Conservation (phyloP, 1,140 invertebrate species). For the Scylla paramamosain region DNA sequence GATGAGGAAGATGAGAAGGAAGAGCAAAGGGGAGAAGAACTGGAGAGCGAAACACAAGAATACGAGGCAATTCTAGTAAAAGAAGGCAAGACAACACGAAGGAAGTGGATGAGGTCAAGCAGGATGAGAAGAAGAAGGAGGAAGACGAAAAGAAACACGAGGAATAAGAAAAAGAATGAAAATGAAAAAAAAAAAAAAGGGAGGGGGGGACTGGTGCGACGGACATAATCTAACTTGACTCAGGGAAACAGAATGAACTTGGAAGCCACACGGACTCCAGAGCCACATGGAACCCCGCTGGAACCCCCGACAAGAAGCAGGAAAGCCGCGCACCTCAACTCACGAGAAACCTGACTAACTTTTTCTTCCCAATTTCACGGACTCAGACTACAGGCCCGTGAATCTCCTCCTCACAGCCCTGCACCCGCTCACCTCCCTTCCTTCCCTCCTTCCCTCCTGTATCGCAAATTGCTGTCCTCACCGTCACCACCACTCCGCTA, state of each 20-base stretch:
- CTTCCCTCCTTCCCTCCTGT: background rate
- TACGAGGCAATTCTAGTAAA: background rate
- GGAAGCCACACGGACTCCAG: background rate
- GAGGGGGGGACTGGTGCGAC: background rate
- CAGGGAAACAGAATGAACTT: background rate
- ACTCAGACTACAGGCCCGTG: background rate
- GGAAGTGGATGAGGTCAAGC: background rate
- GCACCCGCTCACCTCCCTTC: background rate
- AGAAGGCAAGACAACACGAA: background rate
- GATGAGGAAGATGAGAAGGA: background rate
- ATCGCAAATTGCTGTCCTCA: background rate
- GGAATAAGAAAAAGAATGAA: background rate
- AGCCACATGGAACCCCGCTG: background rate
- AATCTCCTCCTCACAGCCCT: slow-evolving; percentile 31
- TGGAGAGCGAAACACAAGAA: background rate
- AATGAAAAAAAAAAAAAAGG: background rate
- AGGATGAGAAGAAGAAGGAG: background rate
- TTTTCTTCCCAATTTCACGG: slow-evolving; percentile 56
- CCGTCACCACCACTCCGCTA: background rate
- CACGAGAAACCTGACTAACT: background rate
- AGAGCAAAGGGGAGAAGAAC: background rate
- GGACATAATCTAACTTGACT: background rate
- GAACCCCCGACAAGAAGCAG: background rate
- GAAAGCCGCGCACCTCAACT: background rate
- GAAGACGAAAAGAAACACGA: background rate